Evolutionary conservation across 2,797 vertebrate species (phyloP).

Genomic region (Chromis chromis): DNA sequence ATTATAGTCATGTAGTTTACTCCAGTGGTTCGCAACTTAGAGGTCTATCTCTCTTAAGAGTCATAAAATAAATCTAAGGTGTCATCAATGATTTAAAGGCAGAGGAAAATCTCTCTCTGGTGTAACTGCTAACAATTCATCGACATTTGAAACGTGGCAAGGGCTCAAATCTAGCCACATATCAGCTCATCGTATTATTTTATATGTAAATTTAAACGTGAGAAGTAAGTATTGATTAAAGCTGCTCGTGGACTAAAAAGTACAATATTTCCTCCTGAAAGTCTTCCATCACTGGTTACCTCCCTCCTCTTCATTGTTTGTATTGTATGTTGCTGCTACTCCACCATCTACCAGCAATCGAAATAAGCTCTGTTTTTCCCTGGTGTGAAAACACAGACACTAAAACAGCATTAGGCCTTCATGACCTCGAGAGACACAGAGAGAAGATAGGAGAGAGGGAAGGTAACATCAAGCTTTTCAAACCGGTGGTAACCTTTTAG

Average conservation of each 20-base stretch:
- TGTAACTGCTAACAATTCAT: no score
- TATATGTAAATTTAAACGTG: no score
- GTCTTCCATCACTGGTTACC: not conserved
- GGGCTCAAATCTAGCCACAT: no score
- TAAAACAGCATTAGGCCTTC: slow-evolving; percentile 60
- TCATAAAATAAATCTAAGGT: not conserved
- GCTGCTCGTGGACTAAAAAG: not conserved
- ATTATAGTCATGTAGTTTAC: not conserved
- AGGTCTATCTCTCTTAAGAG: not conserved
- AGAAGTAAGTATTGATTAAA: no score
- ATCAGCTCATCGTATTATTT: no score
- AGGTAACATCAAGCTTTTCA: slow-evolving; percentile 36
- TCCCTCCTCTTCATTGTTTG: not conserved
- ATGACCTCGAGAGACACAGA: slow-evolving; percentile 3
- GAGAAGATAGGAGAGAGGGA: slow-evolving; percentile 3
- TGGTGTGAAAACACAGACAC: slow-evolving; percentile 59
- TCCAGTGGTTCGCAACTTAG: not conserved
- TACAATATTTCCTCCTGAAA: not conserved
- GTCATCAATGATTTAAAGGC: not conserved
- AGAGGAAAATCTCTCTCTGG: no score
- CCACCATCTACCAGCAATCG: slow-evolving; percentile 12
- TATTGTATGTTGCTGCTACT: not conserved
- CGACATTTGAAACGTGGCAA: no score
- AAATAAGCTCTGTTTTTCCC: slow-evolving; percentile 39
- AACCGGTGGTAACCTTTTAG: slow-evolving; percentile 55